Conservation (phyloP, 2,888 invertebrate genomes). For the Watsonalla binaria region DNA sequence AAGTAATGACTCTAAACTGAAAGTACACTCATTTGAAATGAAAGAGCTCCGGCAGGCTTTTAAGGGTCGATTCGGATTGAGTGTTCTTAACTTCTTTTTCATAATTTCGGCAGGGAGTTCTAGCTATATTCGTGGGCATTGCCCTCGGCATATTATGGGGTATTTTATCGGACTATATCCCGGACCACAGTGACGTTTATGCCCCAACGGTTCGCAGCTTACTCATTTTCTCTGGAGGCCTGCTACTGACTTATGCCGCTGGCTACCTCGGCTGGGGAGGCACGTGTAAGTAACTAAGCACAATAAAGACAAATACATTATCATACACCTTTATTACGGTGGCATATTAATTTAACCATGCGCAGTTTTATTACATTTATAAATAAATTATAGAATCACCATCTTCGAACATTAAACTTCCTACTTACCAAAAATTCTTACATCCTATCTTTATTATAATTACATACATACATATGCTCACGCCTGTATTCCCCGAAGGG, state of each 20-base stretch:
- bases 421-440: too few relatives aligned
- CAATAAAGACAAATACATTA: not conserved
- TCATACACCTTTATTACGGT: not conserved
- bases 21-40: constrained; percentile 20
- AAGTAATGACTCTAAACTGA: constrained; percentile 9
- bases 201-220: constrained; percentile 61
- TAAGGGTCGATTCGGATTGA: constrained; percentile 18
- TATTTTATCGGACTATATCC: constrained; percentile 52
- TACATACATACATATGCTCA: too few relatives aligned
- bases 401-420: too few relatives aligned
- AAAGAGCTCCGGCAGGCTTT: constrained; percentile 12
- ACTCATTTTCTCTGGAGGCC: constrained; percentile 58
- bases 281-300: constrained; percentile 46
- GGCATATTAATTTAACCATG: too few relatives aligned
- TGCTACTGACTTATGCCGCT: constrained; percentile 51
- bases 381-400: too few relatives aligned
- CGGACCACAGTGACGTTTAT: constrained; percentile 60
- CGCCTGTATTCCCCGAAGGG: too few relatives aligned
- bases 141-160: constrained; percentile 63
- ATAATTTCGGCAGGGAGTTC: constrained; percentile 46
- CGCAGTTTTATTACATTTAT: too few relatives aligned
- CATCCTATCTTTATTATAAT: too few relatives aligned
- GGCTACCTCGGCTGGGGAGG: constrained; percentile 67
- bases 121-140: constrained; percentile 63
- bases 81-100: constrained; percentile 12